Evolutionary conservation across 2,888 invertebrate genomes (phyloP), one percentile per base, ranked within the genome.

Genomic region (Endotricha flammealis): DNA sequence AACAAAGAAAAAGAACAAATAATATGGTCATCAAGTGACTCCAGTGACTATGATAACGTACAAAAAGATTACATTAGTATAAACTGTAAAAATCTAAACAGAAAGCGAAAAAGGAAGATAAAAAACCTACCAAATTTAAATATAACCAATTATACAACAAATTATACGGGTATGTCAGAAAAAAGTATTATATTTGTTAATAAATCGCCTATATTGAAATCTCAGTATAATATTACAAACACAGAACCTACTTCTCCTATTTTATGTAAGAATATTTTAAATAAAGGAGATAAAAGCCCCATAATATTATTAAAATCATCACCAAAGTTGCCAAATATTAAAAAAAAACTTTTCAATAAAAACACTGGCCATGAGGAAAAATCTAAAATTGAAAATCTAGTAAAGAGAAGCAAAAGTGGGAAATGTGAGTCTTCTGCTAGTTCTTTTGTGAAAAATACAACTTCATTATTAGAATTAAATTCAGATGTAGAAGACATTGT

Each of bases 11-110:
- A 44, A n/a, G 71, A 71, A 41, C 72, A 78, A 38, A 85, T 86
- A 13, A 62, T 57, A 38, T 82, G 81, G 82, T 72, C 82, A 8
- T 70, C 65, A 2, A 80, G 79, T 42, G 74, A 78, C 11, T 73
- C 77, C 0, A 81, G 80, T 46, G 85, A 80, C 16, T 64, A 63
- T 34, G 82, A 82, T 50, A 64, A 68, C 35, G 17, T 36, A 1
- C 33, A 44, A 6, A 51, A 42, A 24, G 55, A 53, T 12, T 59
- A 50, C 33, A 34, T 47, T 8, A 41, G 22, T 23, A 61, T 50
- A 20, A 30, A 41, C 12, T 52, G 45, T 5, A 58, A 42, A 41
- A 42, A 33, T 12, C 38, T 34, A 29, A 50, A 36, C 22, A 53
- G 53, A 9, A 80, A 79, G 39, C 64, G 77, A 51, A 83, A 81